A percentile compares a stretch with the other conserved stretches of the same genome.
These are phyloP conservation scores for Nudaria mundana DNA, from an alignment of 2,888 invertebrate species.

Conservation along the genomic window DNA sequence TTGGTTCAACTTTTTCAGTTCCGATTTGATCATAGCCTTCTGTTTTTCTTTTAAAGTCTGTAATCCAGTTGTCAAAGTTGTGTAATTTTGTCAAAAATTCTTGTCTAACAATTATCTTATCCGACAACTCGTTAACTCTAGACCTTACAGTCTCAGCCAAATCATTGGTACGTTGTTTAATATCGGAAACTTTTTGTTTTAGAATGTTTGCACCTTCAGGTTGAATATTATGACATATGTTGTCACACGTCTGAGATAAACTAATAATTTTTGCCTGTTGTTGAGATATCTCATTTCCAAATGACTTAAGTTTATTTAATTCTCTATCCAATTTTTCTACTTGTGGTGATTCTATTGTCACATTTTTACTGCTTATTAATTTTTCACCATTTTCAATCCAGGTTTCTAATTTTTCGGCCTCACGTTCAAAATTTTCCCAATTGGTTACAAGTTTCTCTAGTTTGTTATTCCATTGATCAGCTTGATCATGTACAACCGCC, in stretches of 20 bases:
- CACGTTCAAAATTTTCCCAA: constrained; percentile 91
- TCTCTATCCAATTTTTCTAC: constrained; percentile 89
- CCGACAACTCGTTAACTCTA: constrained; percentile 90
- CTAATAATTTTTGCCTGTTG: constrained; percentile 91
- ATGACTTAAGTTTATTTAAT: constrained; percentile 87
- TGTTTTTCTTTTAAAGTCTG: constrained; percentile 85
- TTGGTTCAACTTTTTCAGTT: constrained; percentile 89
- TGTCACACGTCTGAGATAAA: constrained; percentile 89
- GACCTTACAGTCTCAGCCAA: constrained; percentile 88
- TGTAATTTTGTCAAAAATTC: constrained; percentile 90
- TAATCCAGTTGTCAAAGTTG: constrained; percentile 91
- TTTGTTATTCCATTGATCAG: constrained; percentile 89
- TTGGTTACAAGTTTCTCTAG: constrained; percentile 88
- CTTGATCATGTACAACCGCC: constrained; percentile 91
- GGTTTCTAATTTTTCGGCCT: constrained; percentile 87
- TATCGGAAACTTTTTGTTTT: constrained; percentile 86
- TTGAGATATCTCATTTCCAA: constrained; percentile 91
- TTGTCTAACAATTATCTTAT: constrained; percentile 90
- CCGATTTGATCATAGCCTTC: constrained; percentile 90
- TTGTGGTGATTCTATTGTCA: constrained; percentile 85
- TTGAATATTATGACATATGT: constrained; percentile 87
- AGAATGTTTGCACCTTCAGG: constrained; percentile 88
- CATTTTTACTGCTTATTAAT: constrained; percentile 78
- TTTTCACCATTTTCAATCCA: constrained; percentile 89
- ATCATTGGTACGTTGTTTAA: constrained; percentile 87